phyloP scores from a whole-genome alignment of 1,140 invertebrate genomes.

The Mylabris phalerata region DNA sequence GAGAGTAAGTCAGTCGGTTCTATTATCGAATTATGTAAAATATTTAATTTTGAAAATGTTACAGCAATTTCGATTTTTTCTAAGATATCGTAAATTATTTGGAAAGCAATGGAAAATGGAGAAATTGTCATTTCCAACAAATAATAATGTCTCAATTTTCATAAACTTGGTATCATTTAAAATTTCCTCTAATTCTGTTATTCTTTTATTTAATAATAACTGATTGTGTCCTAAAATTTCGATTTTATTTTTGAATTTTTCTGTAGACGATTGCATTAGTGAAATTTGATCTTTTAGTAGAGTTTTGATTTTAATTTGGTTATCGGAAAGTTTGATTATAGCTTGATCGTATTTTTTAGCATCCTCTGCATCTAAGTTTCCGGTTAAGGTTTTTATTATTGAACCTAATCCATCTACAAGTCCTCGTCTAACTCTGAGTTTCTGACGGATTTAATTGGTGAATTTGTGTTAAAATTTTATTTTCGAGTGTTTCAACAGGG shows the following conservation, averaged over 20 bases:
- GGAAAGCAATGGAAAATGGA: background rate
- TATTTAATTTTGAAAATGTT: background rate
- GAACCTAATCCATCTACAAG: constrained; percentile 12
- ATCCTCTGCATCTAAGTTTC: background rate
- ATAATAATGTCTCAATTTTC: too few species aligned
- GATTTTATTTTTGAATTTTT: background rate
- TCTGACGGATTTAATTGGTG: too few species aligned
- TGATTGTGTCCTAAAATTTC: background rate
- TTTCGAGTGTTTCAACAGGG: too few species aligned
- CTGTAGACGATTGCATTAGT: background rate
- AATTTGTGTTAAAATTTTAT: too few species aligned
- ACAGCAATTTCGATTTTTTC: background rate
- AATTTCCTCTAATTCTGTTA: background rate
- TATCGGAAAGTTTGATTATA: background rate
- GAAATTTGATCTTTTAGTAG: background rate
- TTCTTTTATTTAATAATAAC: background rate
- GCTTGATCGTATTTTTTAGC: background rate
- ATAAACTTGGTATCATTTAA: too few species aligned
- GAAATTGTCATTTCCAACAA: background rate
- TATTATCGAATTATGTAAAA: background rate
- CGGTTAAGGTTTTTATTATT: constrained; percentile 1
- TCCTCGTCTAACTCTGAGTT: too few species aligned
- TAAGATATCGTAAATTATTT: background rate
- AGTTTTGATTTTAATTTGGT: constrained; percentile 13
- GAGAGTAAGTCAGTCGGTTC: background rate